Conservation (phyloP, 2,797 vertebrate species). For the Periparus ater region DNA sequence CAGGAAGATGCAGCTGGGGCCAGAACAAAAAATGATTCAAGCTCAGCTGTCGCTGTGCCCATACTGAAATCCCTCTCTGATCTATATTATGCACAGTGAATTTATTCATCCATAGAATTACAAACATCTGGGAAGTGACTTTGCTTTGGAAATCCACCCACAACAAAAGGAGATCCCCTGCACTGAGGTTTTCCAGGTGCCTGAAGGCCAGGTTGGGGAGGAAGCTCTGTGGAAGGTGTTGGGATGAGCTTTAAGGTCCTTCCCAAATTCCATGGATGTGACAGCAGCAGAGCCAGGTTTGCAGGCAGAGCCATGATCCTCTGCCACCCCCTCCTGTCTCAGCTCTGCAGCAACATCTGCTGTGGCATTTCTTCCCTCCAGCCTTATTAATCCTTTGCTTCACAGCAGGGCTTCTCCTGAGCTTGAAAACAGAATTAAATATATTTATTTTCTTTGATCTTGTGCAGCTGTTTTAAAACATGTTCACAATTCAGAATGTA, state of each 20-base stretch:
- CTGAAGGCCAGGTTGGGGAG: background rate
- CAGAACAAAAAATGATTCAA: background rate
- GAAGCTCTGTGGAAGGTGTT: background rate
- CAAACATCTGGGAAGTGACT: background rate
- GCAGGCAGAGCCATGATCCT: background rate
- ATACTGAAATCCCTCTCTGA: background rate
- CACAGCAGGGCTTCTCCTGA: background rate
- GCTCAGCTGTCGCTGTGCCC: background rate
- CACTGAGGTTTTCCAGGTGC: rapidly evolving
- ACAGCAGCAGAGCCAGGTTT: background rate
- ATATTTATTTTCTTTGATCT: background rate
- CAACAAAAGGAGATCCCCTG: background rate
- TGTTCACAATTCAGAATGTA: background rate
- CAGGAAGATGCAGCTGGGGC: background rate
- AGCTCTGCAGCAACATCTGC: background rate
- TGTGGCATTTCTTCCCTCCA: rapidly evolving
- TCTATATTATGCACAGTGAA: rapidly evolving
- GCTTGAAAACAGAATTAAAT: background rate
- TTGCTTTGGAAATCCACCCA: background rate
- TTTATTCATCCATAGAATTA: background rate
- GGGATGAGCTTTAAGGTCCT: background rate
- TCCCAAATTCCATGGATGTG: background rate
- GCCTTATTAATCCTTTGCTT: background rate
- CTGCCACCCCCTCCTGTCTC: conserved; percentile 51
- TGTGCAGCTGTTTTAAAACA: background rate